Evolutionary conservation across 2,797 vertebrate genomes (phyloP).

Genomic region (Dryobates pubescens): DNA sequence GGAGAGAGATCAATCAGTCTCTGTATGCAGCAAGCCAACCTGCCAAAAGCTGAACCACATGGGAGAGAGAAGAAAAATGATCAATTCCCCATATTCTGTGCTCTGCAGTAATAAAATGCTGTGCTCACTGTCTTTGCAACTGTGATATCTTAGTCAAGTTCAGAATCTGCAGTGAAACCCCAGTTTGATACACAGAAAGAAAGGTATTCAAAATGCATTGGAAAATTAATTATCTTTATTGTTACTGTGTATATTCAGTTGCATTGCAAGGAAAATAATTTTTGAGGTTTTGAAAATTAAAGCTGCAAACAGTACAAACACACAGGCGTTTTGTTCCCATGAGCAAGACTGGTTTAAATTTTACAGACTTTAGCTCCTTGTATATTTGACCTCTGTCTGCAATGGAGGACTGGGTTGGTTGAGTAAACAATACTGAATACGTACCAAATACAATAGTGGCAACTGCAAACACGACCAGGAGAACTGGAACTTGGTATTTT

Average conservation of each 20-base stretch:
- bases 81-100: constrained; percentile 29
- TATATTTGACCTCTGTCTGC: background rate
- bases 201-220: background rate
- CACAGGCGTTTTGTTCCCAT: background rate
- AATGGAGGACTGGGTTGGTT: background rate
- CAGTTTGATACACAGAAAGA: background rate
- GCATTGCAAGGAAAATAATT: background rate
- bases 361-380: background rate
- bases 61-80: constrained; percentile 52
- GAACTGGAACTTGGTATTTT: background rate
- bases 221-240: background rate
- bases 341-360: background rate
- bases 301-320: background rate
- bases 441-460: background rate
- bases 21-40: background rate
- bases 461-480: background rate
- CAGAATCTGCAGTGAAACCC: background rate
- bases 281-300: background rate
- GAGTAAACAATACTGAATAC: background rate
- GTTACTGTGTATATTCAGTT: background rate
- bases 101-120: constrained; percentile 1
- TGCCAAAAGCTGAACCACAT: constrained; percentile 50
- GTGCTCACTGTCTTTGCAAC: background rate
- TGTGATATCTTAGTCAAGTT: background rate
- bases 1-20: constrained; percentile 54